Conservation (phyloP, 2,113 vertebrate species). For the Scartelaos histophorus region DNA sequence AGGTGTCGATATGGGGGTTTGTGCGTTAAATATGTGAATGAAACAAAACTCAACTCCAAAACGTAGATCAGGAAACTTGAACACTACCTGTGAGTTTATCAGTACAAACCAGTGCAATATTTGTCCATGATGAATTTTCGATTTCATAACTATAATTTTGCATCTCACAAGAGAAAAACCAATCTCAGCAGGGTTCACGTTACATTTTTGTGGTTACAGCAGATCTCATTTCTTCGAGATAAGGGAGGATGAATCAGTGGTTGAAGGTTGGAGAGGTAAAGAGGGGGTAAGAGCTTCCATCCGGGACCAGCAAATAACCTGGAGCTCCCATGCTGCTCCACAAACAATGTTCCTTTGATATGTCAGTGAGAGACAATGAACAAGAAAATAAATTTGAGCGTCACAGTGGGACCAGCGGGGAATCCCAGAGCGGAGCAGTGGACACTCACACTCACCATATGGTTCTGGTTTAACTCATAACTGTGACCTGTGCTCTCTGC, state of each 20-base stretch:
- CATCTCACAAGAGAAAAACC: constrained; percentile 4
- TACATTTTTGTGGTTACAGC: constrained; percentile 18
- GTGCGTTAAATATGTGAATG: too few relatives aligned
- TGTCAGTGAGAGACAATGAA: constrained; percentile 77
- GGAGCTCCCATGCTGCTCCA: constrained; percentile 73
- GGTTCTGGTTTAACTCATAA: constrained; percentile 81
- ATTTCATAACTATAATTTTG: background rate
- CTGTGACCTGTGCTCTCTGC: constrained; percentile 76
- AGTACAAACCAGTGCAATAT: too few relatives aligned
- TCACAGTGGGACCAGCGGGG: constrained; percentile 72
- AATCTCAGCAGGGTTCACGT: constrained; percentile 35
- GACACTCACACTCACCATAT: constrained; percentile 63
- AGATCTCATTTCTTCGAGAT: constrained; percentile 23
- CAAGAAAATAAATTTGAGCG: constrained; percentile 82
- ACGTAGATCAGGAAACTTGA: too few relatives aligned
- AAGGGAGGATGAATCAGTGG: constrained; percentile 22
- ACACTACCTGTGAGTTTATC: too few relatives aligned
- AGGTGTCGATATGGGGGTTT: too few relatives aligned
- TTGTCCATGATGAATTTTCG: background rate
- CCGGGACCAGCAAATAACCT: constrained; percentile 73
- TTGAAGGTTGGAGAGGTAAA: background rate
- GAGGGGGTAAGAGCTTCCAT: constrained; percentile 35
- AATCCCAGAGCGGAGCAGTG: constrained; percentile 68
- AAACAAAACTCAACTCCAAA: too few relatives aligned
- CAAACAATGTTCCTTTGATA: constrained; percentile 81